phyloP scores from a whole-genome alignment of 2,888 invertebrate genomes.

The Drepanosiphum platanoidis region DNA sequence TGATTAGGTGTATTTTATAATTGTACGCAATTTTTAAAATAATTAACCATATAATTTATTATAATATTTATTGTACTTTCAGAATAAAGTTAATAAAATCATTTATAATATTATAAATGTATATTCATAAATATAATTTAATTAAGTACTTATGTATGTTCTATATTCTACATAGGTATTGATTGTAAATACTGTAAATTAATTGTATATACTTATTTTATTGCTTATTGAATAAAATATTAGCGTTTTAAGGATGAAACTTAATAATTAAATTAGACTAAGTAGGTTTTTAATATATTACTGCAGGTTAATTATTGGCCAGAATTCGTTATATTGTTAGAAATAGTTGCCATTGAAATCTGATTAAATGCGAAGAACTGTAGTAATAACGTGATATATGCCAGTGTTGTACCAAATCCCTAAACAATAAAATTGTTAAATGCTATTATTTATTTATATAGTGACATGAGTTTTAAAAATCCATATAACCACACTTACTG shows the following conservation, averaged over 20 bases:
- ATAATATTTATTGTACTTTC: no score
- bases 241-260: background rate
- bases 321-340: background rate
- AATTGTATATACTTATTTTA: no score
- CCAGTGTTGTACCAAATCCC: slow-evolving; percentile 31
- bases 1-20: no score
- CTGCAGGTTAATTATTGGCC: background rate
- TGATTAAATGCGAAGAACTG: slow-evolving; percentile 39
- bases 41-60: no score
- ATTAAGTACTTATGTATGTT: no score
- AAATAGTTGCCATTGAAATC: slow-evolving; percentile 7
- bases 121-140: no score
- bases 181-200: no score
- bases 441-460: background rate
- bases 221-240: background rate
- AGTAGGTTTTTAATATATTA: background rate
- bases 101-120: no score
- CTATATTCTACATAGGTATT: no score
- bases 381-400: slow-evolving; percentile 28
- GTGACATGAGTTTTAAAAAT: no score
- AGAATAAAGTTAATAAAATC: no score
- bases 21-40: no score
- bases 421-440: background rate
- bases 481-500: slow-evolving; percentile 3
- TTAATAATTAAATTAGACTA: background rate